These are phyloP conservation scores for Lacerta bilineata DNA, from an alignment of 2,797 vertebrate genomes.

Conservation along the genomic window DNA sequence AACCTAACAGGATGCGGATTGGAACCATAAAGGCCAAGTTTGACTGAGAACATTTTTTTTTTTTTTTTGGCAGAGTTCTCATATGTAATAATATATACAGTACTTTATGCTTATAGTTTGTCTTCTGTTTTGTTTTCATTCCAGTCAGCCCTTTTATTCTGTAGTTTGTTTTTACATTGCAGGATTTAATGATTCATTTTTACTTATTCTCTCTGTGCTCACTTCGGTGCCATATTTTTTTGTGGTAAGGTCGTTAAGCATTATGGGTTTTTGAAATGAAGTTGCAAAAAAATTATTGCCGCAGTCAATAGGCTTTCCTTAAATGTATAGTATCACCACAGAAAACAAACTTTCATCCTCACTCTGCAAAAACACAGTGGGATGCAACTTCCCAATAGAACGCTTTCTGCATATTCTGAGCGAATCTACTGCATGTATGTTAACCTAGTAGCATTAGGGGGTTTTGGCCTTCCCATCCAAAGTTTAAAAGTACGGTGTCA, in stretches of 20 bases:
- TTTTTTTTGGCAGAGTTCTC: background rate
- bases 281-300: slow-evolving; percentile 1
- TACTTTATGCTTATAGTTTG: background rate
- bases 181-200: slow-evolving; percentile 29
- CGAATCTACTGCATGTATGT: background rate
- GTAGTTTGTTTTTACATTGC: background rate
- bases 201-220: background rate
- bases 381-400: background rate
- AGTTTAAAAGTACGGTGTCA: no score
- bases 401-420: background rate
- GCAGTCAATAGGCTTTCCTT: accelerated
- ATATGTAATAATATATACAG: background rate
- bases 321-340: background rate
- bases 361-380: background rate
- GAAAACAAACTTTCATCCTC: background rate
- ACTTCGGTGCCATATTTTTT: background rate
- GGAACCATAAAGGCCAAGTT: background rate
- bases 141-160: background rate
- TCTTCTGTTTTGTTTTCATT: slow-evolving; percentile 15
- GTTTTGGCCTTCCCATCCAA: no score
- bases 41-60: background rate
- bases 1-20: background rate
- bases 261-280: slow-evolving; percentile 35
- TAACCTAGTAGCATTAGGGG: background rate
- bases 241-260: background rate